Percentiles rank a stretch among this genome's conserved stretches.
These are phyloP conservation scores for Myzus persicae DNA, from an alignment of 1,140 invertebrate species.

Conservation along the genomic window DNA sequence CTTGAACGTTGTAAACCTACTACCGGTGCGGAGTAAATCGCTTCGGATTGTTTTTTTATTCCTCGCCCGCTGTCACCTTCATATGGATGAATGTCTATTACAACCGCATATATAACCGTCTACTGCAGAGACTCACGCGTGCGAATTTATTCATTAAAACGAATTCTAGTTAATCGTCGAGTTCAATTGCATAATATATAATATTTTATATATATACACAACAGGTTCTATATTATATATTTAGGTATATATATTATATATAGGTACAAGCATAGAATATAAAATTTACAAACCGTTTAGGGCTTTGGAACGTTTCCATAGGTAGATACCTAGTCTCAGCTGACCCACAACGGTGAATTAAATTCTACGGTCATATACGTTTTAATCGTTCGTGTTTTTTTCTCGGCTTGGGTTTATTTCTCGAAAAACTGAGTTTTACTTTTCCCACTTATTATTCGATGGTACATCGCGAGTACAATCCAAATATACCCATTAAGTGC, in stretches of 20 bases:
- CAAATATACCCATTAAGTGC: background rate
- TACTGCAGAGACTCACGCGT: background rate
- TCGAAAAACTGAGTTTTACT: background rate
- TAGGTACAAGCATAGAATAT: background rate
- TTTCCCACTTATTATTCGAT: background rate
- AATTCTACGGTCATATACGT: background rate
- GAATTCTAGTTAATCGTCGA: background rate
- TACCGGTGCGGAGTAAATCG: background rate
- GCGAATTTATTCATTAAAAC: conserved; percentile 7
- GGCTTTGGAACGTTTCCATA: background rate
- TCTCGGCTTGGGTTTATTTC: background rate
- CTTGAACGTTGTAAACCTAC: background rate
- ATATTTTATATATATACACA: background rate
- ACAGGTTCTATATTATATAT: background rate
- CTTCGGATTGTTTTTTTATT: background rate
- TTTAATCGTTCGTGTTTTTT: background rate
- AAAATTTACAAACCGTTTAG: background rate
- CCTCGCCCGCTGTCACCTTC: background rate
- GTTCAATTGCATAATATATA: background rate
- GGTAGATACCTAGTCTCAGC: background rate
- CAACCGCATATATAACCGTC: background rate
- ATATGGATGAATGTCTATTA: conserved; percentile 15
- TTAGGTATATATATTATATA: background rate
- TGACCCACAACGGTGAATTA: background rate
- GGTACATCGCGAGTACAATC: background rate